phyloP scores from a whole-genome alignment of 2,797 vertebrate genomes.

The Austrolebias charrua region DNA sequence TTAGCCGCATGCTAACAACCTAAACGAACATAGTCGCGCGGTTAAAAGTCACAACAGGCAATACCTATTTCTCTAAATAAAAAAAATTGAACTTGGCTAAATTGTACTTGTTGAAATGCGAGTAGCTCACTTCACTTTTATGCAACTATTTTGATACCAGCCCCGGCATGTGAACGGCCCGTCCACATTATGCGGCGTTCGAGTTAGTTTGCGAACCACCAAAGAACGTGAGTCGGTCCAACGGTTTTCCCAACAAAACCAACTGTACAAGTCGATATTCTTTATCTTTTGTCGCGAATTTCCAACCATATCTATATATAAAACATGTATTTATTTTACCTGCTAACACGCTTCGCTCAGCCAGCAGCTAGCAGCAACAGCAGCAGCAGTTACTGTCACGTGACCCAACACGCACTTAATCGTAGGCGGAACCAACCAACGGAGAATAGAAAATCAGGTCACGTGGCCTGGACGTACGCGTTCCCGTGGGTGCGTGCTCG shows the following conservation, averaged over 20 bases:
- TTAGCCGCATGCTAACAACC: constrained; percentile 33
- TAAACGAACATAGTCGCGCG: constrained; percentile 2
- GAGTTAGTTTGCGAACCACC: constrained; percentile 19
- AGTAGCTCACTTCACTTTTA: constrained; percentile 3
- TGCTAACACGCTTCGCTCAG: constrained; percentile 85
- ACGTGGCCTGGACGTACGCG: constrained; percentile 49
- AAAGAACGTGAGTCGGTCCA: not conserved
- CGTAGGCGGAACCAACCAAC: constrained; percentile 39
- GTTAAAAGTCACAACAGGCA: not conserved
- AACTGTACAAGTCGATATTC: not conserved
- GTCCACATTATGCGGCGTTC: constrained; percentile 45
- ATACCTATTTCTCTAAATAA: not conserved
- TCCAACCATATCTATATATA: constrained; percentile 13
- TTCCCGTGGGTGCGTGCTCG: not conserved
- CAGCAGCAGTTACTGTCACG: constrained; percentile 77
- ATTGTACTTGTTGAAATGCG: constrained; percentile 13
- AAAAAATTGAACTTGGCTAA: fast-evolving
- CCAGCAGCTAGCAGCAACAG: constrained; percentile 78
- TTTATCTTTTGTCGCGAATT: fast-evolving
- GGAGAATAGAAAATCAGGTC: constrained; percentile 22
- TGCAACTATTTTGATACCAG: constrained; percentile 14
- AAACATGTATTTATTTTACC: constrained; percentile 71
- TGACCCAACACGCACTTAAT: constrained; percentile 68
- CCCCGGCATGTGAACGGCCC: constrained; percentile 68
- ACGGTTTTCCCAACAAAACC: not conserved